Evolutionary conservation across 2,113 vertebrate species (phyloP).

Genomic region (Dendrocopos noguchii): DNA sequence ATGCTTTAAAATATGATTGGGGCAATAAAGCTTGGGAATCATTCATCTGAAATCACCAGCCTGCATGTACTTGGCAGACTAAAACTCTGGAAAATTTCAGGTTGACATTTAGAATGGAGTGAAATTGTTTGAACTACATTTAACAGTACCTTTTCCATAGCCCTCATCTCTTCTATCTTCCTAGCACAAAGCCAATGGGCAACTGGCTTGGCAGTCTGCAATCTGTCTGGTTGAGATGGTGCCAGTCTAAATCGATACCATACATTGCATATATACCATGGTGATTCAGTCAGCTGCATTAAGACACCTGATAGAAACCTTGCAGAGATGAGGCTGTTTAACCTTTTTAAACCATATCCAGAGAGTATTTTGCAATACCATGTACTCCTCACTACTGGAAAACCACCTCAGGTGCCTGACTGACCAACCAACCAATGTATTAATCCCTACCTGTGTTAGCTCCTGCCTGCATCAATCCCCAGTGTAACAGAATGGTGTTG

Average conservation of each 20-base stretch:
- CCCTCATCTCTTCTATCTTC: slow-evolving; percentile 39
- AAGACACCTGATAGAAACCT: not conserved
- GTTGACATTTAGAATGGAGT: slow-evolving; percentile 77
- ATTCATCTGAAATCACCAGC: slow-evolving; percentile 73
- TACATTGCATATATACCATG: not conserved
- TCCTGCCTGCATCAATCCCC: not conserved
- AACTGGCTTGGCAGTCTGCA: slow-evolving; percentile 3
- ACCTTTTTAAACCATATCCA: not conserved
- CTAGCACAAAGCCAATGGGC: slow-evolving; percentile 28
- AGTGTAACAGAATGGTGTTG: not conserved
- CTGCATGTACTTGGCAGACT: slow-evolving; percentile 73
- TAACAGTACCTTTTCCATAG: slow-evolving; percentile 70
- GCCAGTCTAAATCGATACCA: not conserved
- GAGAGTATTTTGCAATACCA: not conserved
- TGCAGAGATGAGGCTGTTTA: not conserved
- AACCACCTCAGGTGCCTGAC: not conserved
- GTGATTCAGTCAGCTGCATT: slow-evolving; percentile 15
- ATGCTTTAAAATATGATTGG: slow-evolving; percentile 69
- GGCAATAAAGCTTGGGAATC: slow-evolving; percentile 69
- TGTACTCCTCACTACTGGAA: not conserved
- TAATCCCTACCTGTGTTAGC: not conserved
- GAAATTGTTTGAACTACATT: slow-evolving; percentile 71
- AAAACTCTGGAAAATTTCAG: slow-evolving; percentile 71
- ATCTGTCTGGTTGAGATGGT: slow-evolving; percentile 22
- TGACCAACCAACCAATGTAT: not conserved